Percentiles rank a stretch among this genome's conserved stretches.
Conservation (phyloP, 2,797 vertebrate genomes). For the Onychomys torridus region DNA sequence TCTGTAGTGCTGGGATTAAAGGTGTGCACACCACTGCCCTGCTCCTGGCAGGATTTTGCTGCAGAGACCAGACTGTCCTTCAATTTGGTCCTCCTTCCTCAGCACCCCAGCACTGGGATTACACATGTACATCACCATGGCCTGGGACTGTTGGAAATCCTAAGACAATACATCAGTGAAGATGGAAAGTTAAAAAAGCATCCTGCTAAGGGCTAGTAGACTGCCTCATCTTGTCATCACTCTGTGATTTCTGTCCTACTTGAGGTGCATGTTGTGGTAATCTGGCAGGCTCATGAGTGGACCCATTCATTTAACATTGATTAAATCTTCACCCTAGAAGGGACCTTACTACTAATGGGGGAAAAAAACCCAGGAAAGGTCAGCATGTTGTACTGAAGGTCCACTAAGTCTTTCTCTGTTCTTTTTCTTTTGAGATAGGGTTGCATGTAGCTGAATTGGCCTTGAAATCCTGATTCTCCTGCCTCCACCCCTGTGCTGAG, state of each 20-base stretch:
- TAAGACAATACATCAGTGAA: neutral
- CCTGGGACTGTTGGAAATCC: neutral
- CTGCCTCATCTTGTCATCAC: neutral
- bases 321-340: neutral
- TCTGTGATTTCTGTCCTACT: neutral
- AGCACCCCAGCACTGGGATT: neutral
- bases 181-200: neutral
- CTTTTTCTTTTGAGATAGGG: neutral
- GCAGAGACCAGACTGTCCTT: neutral
- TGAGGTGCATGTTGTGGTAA: neutral
- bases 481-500: neutral
- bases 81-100: neutral
- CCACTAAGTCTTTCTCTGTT: neutral
- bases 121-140: neutral
- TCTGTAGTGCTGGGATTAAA: too few relatives aligned
- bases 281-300: neutral
- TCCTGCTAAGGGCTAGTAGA: neutral
- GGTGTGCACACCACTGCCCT: too few relatives aligned
- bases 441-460: neutral
- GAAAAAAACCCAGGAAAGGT: neutral
- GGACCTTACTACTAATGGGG: neutral
- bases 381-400: neutral
- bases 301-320: neutral
- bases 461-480: neutral
- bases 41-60: neutral